Conservation (phyloP, 2,888 invertebrate species). For the Callimorpha dominula region DNA sequence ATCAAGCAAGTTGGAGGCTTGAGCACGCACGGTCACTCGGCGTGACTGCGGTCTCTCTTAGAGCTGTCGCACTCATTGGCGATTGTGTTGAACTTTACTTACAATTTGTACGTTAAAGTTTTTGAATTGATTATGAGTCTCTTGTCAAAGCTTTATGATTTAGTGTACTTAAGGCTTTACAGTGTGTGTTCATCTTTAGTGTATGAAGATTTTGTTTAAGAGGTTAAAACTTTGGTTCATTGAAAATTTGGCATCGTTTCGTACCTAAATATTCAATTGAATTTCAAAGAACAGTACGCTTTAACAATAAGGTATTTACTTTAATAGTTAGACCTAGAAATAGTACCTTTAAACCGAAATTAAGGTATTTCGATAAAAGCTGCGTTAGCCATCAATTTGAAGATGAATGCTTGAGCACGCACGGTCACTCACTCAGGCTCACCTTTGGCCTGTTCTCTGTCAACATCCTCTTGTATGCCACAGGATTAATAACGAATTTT, state of each 20-base stretch:
- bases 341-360: not conserved
- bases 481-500: constrained; percentile 26
- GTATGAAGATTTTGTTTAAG: not conserved
- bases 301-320: not conserved
- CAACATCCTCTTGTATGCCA: constrained; percentile 13
- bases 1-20: not conserved
- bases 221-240: not conserved
- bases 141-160: not conserved
- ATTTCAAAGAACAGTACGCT: too few species aligned
- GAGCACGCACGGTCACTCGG: constrained; percentile 10
- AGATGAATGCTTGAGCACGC: constrained; percentile 32
- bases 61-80: too few species aligned
- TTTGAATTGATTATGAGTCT: not conserved
- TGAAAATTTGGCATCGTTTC: too few species aligned
- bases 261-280: too few species aligned
- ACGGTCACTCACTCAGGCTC: constrained; percentile 38
- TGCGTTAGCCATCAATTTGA: constrained; percentile 19
- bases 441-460: constrained; percentile 9
- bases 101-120: too few species aligned
- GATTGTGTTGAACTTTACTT: not conserved
- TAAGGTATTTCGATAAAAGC: constrained; percentile 3
- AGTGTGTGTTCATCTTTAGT: not conserved
- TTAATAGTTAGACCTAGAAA: not conserved
- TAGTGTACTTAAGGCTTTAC: not conserved
- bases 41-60: not conserved